Evolutionary conservation across 2,797 vertebrate genomes (phyloP), one percentile per base, ranked within the genome.

Genomic region (Momotus momota): DNA sequence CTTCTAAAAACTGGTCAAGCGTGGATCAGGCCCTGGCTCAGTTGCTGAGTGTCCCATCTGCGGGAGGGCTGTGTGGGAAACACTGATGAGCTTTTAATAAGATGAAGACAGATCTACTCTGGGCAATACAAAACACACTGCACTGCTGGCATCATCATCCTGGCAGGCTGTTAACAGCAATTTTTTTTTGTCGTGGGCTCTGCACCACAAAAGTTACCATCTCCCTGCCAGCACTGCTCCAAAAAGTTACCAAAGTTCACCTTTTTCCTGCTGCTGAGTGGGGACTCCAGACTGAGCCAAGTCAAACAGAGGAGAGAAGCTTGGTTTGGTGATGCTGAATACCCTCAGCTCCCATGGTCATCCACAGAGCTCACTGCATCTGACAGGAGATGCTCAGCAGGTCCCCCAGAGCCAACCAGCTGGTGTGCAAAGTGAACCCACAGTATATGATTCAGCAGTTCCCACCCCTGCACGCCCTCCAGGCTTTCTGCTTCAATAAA

Each of bases 401-500:
- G 33, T 85, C 40, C 65, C 48, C 57, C 69, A 87, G 57, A 96
- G 64, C 86, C 78, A 94, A 27, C 57, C 95, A 82, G 90, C 25
- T 17, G 40, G 45, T 33, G 33, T 80, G 55, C 80, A 90, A 77
- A 94, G 82, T 58, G 65, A 90, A 48, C 62, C 43, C 80, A 80
- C 35, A 46, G 27, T 83, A 88, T 93, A 77, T 60, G 80, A 94
- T 80, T 94, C 88, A 95, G 88, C 94, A 95, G 27, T 77, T 85
- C 60, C 69, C 54, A 74, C 55, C 35, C 54, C 71, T 18, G 19
- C 1, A 4, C 6, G 31, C 58, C 79, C 85, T 84, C 14, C 22
- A 49, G 93, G 80, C 40, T 88, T 97, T 95, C 86, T 78, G 60
- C 64, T 93, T 92, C 69, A 80, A 43, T 46, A 92, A 90, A 94